Conservation (phyloP, 2,113 vertebrate species). For the Dromaius novaehollandiae region DNA sequence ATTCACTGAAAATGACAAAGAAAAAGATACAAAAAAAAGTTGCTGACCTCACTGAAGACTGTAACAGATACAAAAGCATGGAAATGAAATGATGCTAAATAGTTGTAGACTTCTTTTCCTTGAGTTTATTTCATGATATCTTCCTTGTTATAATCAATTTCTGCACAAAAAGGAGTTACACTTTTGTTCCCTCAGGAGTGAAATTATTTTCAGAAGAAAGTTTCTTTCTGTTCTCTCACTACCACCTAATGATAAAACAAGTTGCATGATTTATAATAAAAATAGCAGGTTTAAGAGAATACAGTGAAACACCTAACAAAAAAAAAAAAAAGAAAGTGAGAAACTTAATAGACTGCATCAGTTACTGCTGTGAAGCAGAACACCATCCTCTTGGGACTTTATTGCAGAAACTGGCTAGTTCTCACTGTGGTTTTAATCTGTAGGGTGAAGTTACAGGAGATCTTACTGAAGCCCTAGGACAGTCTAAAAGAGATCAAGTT, state of each 20-base stretch:
- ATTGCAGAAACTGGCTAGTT: neutral
- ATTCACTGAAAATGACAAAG: rapidly evolving
- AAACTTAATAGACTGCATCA: neutral
- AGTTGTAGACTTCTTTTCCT: neutral
- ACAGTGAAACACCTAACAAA: neutral
- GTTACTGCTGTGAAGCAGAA: neutral
- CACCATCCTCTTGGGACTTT: neutral
- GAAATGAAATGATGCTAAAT: neutral
- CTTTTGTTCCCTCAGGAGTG: neutral
- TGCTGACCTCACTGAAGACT: neutral
- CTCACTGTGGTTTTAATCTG: neutral
- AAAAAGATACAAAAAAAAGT: neutral
- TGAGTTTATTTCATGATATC: neutral
- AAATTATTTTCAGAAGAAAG: neutral
- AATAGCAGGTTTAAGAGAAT: neutral
- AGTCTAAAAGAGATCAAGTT: neutral
- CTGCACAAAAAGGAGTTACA: neutral
- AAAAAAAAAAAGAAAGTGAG: neutral
- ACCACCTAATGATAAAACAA: neutral
- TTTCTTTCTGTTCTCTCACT: neutral
- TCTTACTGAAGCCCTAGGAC: neutral
- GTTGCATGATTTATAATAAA: neutral
- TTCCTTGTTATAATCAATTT: neutral
- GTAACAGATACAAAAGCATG: neutral
- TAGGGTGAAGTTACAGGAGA: neutral